Evolutionary conservation across 2,113 vertebrate species (phyloP), one percentile per base, ranked within the genome.

Genomic region (Mastomys coucha): DNA sequence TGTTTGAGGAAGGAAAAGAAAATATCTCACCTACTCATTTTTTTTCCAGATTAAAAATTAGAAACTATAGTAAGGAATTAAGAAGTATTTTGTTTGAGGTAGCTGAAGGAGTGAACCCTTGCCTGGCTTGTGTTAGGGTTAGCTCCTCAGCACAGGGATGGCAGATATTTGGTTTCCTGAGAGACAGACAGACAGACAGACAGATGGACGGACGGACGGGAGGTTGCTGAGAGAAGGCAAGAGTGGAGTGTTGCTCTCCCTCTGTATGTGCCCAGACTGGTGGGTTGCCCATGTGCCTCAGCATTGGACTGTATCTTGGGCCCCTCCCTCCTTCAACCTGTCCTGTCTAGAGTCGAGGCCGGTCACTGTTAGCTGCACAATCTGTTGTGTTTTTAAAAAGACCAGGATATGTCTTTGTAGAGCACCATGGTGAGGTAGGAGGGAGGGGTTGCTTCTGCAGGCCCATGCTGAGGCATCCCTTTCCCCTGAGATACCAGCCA

Each of bases 1-100:
- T 91, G 53, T 90, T 96, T 90, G 91, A 96, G 39, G 49, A 97
- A 60, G 90, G 91, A 96, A 93, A 49, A 91, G 80, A 94, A 92
- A 81, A 87, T 31, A 92, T 87, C 45, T 16, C 51, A 80, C 24
- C 58, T 67, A 89, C 24, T 65, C 26, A 11, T 75, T 88, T 89
- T 96, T 77, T 89, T 89, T 91, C 89, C 33, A 39, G 14, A 85
- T 88, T 81, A 70, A 82, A 85, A 96, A 88, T n/a, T 60, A 96
- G 72, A 70, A 92, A 76, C 8, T 86, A 51, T 75, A 65, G 91
- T 76, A 92, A 94, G 88, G n/a, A 96, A 91, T 92, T 89, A 56
- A 73, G 69, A 96, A 86, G 67, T 42, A 75, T 85, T 91, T 95
- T 33, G n/a, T 76, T 94, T 94, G 72, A 26, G 77, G 19, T 49